Conservation (phyloP, 2,797 vertebrate species). For the Schizopygopsis malacanthus region DNA sequence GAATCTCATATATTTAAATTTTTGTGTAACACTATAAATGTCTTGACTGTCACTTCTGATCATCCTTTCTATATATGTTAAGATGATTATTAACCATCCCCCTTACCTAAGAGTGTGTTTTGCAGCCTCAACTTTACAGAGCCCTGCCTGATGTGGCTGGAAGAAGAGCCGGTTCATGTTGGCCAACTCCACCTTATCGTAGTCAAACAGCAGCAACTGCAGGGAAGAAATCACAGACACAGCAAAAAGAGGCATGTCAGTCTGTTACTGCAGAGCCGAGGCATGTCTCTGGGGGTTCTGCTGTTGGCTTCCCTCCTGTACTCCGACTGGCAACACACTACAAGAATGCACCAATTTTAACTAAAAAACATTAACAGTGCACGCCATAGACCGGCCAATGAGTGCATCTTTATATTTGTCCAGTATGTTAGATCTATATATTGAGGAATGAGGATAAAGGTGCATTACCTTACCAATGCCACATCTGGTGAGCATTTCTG, state of each 20-base stretch:
- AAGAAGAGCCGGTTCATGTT: slow-evolving; percentile 99
- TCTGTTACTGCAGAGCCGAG: slow-evolving; percentile 21
- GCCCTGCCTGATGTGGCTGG: slow-evolving; percentile 96
- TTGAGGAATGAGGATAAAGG: slow-evolving; percentile 18
- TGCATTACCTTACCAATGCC: slow-evolving; percentile 99
- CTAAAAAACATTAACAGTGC: neutral
- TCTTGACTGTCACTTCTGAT: neutral
- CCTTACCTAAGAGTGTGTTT: slow-evolving; percentile 93
- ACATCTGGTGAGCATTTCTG: slow-evolving; percentile 99
- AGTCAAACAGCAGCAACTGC: slow-evolving; percentile 96
- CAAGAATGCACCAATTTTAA: neutral
- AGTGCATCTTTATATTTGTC: neutral
- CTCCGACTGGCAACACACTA: neutral
- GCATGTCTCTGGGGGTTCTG: slow-evolving; percentile 31
- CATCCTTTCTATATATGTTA: neutral
- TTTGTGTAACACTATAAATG: neutral
- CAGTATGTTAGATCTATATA: neutral
- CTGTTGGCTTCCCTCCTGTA: slow-evolving; percentile 19
- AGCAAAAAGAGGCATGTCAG: slow-evolving; percentile 35
- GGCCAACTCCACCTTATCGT: slow-evolving; percentile 97
- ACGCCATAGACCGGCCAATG: neutral
- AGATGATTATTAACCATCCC: neutral
- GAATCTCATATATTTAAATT: neutral
- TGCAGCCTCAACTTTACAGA: slow-evolving; percentile 97
- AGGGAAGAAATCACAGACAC: slow-evolving; percentile 53